Base-by-base conservation (phyloP, 2,797 vertebrate species). In the Rhynchonycteris naso region DNA sequence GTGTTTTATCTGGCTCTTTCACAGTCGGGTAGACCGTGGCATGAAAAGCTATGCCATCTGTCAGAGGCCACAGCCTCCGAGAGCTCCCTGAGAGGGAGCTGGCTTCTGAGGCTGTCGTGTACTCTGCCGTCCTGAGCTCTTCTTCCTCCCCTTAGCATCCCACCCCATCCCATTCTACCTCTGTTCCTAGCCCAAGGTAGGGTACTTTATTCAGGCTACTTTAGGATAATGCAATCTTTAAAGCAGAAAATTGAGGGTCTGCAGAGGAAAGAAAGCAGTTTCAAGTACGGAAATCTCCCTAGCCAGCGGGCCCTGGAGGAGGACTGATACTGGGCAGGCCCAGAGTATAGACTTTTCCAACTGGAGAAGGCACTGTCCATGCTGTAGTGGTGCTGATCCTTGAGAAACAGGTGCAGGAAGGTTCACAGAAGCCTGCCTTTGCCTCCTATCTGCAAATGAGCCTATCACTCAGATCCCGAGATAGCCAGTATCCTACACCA, bases 1-100 rank as follows among this genome's bases (percentile, higher is more conserved):
- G 93, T 97, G 90, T 72, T 76, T 90, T 90, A 93, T 75, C 65
- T 95, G 74, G 95, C 94, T 97, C 0, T 72, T 94, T 95, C 84
- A 83, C 65, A 86, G 58, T 54, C 30, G 88, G 69, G 78, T 80
- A 88, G 95, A 93, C n/a, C 13, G 58, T 81, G 43, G 66, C 43
- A 28, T 24, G 83, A 50, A 43, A 50, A 85, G 12, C 68, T 28
- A 6, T 61, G 54, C 86, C 61, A 92, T 30, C 78, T 95, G 61
- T 59, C 75, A 22, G 1, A 24, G 87, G 89, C 90, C 74, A 26
- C 12, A 7, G 71, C 52, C 59, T 93, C 91, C 47, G 50, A 84
- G 54, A 86, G 50, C 47, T 87, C 75, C 88, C 16, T 26, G 26
- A 91, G 11, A 83, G 21, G 84, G 56, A 92, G 54, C 54, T 91